phyloP scores from a whole-genome alignment of 1,140 invertebrate genomes.

The Zaprionus nigranus region DNA sequence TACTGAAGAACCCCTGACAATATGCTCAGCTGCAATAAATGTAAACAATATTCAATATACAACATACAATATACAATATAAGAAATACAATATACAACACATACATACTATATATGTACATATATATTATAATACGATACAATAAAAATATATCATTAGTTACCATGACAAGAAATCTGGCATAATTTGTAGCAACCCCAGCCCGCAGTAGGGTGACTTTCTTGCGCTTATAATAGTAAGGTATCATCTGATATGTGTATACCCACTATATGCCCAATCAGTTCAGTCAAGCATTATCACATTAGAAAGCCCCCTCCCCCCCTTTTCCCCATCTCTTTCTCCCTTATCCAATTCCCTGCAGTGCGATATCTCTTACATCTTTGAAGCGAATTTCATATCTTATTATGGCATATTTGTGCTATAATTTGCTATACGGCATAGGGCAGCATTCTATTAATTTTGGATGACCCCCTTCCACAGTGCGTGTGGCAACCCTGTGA shows the following conservation, averaged over 20 bases:
- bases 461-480: background rate
- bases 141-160: constrained; percentile 1
- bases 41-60: too few species aligned
- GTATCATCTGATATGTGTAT: background rate
- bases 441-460: constrained; percentile 6
- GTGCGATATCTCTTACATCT: constrained; percentile 5
- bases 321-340: background rate
- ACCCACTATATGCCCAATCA: background rate
- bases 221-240: background rate
- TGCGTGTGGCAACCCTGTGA: background rate
- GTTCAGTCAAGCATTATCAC: constrained; percentile 7
- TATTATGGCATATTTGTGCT: constrained; percentile 7
- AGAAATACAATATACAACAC: too few species aligned
- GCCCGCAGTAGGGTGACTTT: background rate
- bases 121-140: background rate
- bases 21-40: too few species aligned
- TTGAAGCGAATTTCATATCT: constrained; percentile 5
- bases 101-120: too few species aligned
- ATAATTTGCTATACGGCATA: background rate
- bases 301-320: background rate
- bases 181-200: background rate
- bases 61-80: too few species aligned
- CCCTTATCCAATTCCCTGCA: background rate
- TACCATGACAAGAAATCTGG: background rate
- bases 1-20: background rate